Conservation (phyloP, 2,113 vertebrate genomes). For the Macroglossus sobrinus region DNA sequence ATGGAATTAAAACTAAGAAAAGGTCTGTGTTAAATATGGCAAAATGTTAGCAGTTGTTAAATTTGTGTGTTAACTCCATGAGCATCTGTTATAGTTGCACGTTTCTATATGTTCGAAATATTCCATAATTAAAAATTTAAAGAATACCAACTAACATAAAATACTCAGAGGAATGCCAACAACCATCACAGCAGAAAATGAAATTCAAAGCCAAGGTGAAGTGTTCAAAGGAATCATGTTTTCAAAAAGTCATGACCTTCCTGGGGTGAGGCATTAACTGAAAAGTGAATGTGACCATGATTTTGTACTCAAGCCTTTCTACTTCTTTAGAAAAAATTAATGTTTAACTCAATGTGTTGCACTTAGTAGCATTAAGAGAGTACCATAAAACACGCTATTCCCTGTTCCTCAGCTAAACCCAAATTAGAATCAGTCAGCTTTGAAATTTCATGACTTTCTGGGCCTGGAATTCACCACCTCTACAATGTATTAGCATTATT, state of each 20-base stretch:
- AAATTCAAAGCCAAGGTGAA: background rate
- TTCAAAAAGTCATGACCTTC: conserved; percentile 1
- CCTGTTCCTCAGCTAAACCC: background rate
- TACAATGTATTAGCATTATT: background rate
- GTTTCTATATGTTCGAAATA: background rate
- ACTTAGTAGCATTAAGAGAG: background rate
- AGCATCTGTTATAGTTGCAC: background rate
- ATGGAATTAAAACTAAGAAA: background rate
- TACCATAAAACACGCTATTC: background rate
- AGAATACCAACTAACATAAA: background rate
- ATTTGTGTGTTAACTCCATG: background rate
- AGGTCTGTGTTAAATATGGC: background rate
- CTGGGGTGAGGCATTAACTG: conserved; percentile 38
- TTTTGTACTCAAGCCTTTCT: background rate
- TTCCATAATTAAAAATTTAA: background rate
- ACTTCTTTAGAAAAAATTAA: conserved; percentile 24
- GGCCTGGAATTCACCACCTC: background rate
- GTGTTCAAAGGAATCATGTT: background rate
- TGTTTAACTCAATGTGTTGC: conserved; percentile 40
- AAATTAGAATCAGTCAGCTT: conserved; percentile 31
- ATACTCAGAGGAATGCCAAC: background rate
- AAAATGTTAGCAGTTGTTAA: background rate
- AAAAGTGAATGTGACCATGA: background rate
- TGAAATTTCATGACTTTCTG: conserved; percentile 32
- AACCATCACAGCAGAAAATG: background rate